Evolutionary conservation across 2,797 vertebrate species (phyloP).

Genomic region (Sorex maritimensis): DNA sequence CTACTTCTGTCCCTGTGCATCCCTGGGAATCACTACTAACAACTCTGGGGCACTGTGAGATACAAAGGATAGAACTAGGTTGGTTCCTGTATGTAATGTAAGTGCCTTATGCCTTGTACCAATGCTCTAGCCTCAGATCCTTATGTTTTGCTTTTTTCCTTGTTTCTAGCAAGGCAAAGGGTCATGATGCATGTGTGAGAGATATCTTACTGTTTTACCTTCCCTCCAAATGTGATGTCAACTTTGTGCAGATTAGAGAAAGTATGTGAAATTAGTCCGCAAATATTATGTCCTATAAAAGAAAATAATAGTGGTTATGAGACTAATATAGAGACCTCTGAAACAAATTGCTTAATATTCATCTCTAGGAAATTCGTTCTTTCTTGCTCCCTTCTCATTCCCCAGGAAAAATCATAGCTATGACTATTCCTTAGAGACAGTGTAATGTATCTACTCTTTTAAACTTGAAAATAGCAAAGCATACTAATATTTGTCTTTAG

Average conservation of each 20-base stretch:
- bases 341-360: background rate
- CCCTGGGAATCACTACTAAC: no score
- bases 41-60: no score
- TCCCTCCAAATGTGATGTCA: constrained; percentile 37
- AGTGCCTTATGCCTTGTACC: no score
- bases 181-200: constrained; percentile 25
- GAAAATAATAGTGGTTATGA: background rate
- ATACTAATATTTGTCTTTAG: no score
- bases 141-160: background rate
- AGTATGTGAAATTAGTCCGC: background rate
- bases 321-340: background rate
- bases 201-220: constrained; percentile 34
- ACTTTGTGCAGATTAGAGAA: constrained; percentile 49
- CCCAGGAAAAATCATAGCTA: background rate
- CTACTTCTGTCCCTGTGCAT: no score
- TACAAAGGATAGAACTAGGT: no score
- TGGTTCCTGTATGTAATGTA: no score
- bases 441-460: no score
- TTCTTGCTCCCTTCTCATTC: background rate
- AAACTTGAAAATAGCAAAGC: no score
- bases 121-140: background rate
- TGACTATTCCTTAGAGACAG: background rate
- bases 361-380: background rate
- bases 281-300: background rate
- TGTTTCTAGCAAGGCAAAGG: background rate